Evolutionary conservation across 2,888 invertebrate genomes (phyloP).

Genomic region (Embidobia sp.): DNA sequence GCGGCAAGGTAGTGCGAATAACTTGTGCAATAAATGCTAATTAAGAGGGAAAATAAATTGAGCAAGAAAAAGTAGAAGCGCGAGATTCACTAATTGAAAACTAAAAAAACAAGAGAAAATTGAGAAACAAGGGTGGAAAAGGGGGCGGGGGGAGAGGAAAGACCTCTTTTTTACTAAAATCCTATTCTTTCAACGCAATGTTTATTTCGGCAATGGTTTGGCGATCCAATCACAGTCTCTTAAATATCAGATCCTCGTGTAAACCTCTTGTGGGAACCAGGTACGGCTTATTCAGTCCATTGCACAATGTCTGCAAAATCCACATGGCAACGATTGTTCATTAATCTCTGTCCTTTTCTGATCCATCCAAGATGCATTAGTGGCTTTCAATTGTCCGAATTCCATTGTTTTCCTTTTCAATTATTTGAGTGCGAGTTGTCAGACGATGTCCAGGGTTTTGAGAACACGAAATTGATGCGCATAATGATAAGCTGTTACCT

Average conservation of each 20-base stretch:
- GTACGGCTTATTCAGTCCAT: constrained; percentile 64
- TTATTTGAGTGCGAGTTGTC: too few species aligned
- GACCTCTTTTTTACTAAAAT: too few species aligned
- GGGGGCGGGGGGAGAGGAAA: too few species aligned
- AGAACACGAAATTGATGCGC: constrained; percentile 72
- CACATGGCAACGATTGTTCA: not conserved
- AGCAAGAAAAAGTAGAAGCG: constrained; percentile 4
- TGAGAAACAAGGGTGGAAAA: constrained; percentile 7
- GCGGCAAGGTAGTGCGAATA: too few species aligned
- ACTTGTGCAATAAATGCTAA: too few species aligned
- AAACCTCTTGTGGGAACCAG: constrained; percentile 70
- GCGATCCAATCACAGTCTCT: constrained; percentile 1
- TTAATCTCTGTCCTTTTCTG: constrained; percentile 13
- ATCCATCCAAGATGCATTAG: constrained; percentile 6
- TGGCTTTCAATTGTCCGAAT: constrained; percentile 10
- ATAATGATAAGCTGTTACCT: constrained; percentile 77
- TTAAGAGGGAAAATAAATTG: constrained; percentile 1
- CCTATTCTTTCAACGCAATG: too few species aligned
- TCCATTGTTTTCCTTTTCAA: constrained; percentile 14
- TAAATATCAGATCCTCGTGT: constrained; percentile 27
- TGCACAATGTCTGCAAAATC: constrained; percentile 24
- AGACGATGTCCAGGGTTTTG: constrained; percentile 25
- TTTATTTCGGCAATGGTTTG: not conserved
- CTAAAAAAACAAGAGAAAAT: constrained; percentile 25
- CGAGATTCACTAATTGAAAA: constrained; percentile 4